Percentiles rank a stretch among this genome's conserved stretches.
These are phyloP conservation scores for Lagodon rhomboides DNA, from an alignment of 2,797 vertebrate genomes.

Conservation along the genomic window DNA sequence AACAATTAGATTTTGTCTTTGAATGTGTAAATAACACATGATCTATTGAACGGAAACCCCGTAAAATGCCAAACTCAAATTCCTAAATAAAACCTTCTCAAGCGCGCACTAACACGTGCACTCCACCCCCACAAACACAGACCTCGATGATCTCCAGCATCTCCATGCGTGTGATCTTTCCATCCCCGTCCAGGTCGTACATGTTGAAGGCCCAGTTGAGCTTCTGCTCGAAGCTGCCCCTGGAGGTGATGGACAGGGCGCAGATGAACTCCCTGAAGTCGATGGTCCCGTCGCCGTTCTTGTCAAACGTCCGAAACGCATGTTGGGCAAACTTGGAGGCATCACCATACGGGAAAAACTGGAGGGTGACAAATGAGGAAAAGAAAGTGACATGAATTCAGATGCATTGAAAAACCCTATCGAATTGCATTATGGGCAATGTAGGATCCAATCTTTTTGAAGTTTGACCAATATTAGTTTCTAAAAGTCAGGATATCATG, in stretches of 20 bases:
- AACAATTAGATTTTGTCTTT: not conserved
- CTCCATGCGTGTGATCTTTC: conserved; percentile 98
- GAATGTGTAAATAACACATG: not conserved
- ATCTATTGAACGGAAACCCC: not conserved
- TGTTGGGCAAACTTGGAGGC: conserved; percentile 99
- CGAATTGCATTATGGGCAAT: not conserved
- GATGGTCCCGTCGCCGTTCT: conserved; percentile 97
- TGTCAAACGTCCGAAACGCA: conserved; percentile 98
- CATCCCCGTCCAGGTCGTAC: conserved; percentile 98
- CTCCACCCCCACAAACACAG: conserved; percentile 16
- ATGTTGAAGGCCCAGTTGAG: conserved; percentile 99
- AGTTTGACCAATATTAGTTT: not conserved
- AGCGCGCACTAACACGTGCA: too few species aligned
- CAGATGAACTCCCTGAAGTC: conserved; percentile 99
- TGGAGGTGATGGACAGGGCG: conserved; percentile 97
- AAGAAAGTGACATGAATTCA: not conserved
- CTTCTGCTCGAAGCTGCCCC: conserved; percentile 99
- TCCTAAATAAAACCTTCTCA: not conserved
- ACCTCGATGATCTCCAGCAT: conserved; percentile 99
- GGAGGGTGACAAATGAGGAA: conserved; percentile 18
- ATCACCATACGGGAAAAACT: conserved; percentile 99
- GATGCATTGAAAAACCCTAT: not conserved
- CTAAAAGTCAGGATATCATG: not conserved
- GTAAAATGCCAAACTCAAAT: not conserved
- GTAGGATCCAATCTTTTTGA: not conserved